These are phyloP conservation scores for Brachylomia viminalis DNA, from an alignment of 2,888 invertebrate genomes.

Conservation along the genomic window DNA sequence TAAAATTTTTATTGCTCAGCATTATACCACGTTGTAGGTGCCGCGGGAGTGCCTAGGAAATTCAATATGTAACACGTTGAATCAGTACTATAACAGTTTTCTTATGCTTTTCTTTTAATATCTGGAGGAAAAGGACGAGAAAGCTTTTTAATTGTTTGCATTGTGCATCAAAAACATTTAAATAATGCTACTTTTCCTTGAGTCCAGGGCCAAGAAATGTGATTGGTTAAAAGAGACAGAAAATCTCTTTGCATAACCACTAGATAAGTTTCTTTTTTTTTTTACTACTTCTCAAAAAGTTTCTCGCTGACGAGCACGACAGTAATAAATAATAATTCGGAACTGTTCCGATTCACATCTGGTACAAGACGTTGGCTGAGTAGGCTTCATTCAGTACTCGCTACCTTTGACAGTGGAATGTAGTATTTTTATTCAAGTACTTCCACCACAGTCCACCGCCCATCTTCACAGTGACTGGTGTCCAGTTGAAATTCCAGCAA, in stretches of 20 bases:
- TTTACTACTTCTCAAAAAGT: not conserved
- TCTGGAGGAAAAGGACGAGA: not conserved
- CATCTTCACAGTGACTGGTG: too few relatives aligned
- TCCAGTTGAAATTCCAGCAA: too few relatives aligned
- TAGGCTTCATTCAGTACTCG: too few relatives aligned
- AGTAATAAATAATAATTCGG: constrained; percentile 28
- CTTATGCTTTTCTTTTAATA: not conserved
- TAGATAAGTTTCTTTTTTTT: not conserved
- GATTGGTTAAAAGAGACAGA: not conserved
- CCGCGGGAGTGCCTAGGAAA: constrained; percentile 6
- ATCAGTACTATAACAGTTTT: not conserved
- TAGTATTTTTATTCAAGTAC: too few relatives aligned
- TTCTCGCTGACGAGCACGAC: constrained; percentile 9
- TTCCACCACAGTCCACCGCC: too few relatives aligned
- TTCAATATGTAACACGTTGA: constrained; percentile 16
- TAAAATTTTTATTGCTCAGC: constrained; percentile 48
- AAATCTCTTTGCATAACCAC: not conserved
- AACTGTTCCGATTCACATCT: too few relatives aligned
- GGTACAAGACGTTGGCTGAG: too few relatives aligned
- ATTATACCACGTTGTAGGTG: constrained; percentile 21
- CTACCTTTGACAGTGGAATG: too few relatives aligned
- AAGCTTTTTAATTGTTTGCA: not conserved
- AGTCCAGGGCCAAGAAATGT: not conserved
- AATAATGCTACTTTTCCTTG: not conserved
- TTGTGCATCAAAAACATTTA: not conserved